phyloP scores from a whole-genome alignment of 2,888 invertebrate species.

The Ryuthela nishihirai region DNA sequence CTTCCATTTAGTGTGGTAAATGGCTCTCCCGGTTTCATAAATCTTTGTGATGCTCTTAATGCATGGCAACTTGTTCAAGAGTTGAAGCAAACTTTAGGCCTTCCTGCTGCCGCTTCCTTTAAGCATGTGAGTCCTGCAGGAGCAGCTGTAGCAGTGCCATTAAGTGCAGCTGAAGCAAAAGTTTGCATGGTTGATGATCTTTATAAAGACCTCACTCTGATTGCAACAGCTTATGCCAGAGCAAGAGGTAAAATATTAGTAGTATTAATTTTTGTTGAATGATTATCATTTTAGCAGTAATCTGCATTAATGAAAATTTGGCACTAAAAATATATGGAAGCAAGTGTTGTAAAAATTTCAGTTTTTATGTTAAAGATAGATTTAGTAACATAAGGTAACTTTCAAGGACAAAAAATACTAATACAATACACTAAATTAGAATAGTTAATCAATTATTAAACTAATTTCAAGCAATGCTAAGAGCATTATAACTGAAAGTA shows the following conservation, averaged over 20 bases:
- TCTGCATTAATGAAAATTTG: background rate
- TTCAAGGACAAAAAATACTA: no score
- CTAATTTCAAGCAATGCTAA: no score
- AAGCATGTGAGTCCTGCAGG: slow-evolving; percentile 99
- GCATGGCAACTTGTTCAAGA: slow-evolving; percentile 95
- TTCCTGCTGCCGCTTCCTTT: slow-evolving; percentile 93
- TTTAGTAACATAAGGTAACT: no score
- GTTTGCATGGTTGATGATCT: slow-evolving; percentile 92
- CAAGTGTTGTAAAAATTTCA: background rate
- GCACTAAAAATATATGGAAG: background rate
- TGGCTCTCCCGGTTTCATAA: slow-evolving; percentile 95
- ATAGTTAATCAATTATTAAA: no score
- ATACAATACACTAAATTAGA: no score
- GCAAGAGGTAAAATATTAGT: slow-evolving; percentile 63
- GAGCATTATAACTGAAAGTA: no score
- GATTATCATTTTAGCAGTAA: background rate
- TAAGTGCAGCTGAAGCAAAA: slow-evolving; percentile 70
- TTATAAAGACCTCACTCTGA: slow-evolving; percentile 65
- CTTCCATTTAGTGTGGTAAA: slow-evolving; percentile 85
- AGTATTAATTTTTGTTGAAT: background rate
- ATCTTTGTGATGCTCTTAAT: slow-evolving; percentile 94
- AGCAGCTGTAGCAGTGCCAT: slow-evolving; percentile 82
- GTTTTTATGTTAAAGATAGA: background rate
- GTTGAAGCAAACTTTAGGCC: slow-evolving; percentile 67
- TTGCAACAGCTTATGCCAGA: slow-evolving; percentile 89